A percentile compares a stretch with the other conserved stretches of the same genome.
Conservation (phyloP, 2,113 vertebrate species). For the Conger conger region DNA sequence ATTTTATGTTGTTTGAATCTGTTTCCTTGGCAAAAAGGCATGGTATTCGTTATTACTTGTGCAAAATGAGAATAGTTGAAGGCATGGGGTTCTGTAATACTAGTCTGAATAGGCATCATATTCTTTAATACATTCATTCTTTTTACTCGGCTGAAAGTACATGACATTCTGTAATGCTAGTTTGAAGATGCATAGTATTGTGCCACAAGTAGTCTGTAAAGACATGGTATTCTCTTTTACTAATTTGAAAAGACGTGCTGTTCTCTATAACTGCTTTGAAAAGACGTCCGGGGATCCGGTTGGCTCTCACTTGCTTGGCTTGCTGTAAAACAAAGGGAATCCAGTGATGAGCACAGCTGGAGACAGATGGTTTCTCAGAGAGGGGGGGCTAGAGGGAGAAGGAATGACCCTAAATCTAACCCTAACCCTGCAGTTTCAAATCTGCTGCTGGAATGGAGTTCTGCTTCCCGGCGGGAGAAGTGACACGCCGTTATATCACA, state of each 20-base stretch:
- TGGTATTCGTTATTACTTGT: neutral
- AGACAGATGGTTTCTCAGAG: neutral
- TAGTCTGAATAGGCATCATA: neutral
- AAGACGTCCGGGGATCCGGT: neutral
- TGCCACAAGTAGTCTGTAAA: neutral
- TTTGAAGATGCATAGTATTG: neutral
- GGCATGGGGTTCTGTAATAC: neutral
- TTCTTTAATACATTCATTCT: neutral
- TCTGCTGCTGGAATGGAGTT: conserved; percentile 39
- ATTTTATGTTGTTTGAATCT: neutral
- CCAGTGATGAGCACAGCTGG: neutral
- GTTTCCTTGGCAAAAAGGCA: neutral
- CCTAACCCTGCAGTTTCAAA: conserved; percentile 45
- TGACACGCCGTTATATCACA: conserved; percentile 53
- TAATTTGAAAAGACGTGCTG: neutral
- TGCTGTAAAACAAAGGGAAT: neutral
- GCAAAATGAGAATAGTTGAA: neutral
- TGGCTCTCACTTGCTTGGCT: neutral
- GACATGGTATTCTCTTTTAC: neutral
- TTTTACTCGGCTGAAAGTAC: neutral
- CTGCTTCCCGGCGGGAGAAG: conserved; percentile 40
- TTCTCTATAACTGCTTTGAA: neutral
- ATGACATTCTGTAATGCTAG: neutral
- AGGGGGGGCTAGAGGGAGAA: neutral
- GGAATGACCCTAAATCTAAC: conserved; percentile 23